Conservation (phyloP, 2,113 vertebrate species). For the Seriola dumerili region DNA sequence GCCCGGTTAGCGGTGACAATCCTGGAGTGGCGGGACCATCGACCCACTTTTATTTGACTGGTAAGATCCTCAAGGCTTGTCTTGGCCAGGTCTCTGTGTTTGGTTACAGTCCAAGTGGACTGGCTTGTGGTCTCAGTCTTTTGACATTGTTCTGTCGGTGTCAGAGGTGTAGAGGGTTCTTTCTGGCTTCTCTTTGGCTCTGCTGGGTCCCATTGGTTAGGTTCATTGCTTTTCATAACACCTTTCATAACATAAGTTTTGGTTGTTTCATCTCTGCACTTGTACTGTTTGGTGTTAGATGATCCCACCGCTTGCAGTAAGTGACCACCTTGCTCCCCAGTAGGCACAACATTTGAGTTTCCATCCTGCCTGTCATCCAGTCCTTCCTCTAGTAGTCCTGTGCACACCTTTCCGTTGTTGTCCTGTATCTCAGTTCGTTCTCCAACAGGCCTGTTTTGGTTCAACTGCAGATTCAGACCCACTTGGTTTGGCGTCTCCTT, state of each 20-base stretch:
- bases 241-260: not conserved
- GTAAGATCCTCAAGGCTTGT: slow-evolving; percentile 46
- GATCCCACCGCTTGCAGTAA: not conserved
- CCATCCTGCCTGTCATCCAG: not conserved
- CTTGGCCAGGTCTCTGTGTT: slow-evolving; percentile 18
- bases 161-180: not conserved
- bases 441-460: not conserved
- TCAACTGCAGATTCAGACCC: not conserved
- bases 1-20: slow-evolving; percentile 57
- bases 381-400: not conserved
- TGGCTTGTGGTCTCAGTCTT: slow-evolving; percentile 7
- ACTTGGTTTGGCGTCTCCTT: not conserved
- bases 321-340: not conserved
- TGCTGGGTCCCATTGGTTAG: not conserved
- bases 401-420: not conserved
- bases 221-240: not conserved
- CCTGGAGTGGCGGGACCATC: slow-evolving; percentile 73
- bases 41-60: slow-evolving; percentile 73
- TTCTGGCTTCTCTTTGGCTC: not conserved
- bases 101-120: slow-evolving; percentile 17
- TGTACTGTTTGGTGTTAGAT: not conserved
- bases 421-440: not conserved
- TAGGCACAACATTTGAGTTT: not conserved
- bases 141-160: not conserved
- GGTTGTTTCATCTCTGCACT: slow-evolving; percentile 5